Conservation (phyloP, 1,140 invertebrate species). For the Heliothis subflexa region DNA sequence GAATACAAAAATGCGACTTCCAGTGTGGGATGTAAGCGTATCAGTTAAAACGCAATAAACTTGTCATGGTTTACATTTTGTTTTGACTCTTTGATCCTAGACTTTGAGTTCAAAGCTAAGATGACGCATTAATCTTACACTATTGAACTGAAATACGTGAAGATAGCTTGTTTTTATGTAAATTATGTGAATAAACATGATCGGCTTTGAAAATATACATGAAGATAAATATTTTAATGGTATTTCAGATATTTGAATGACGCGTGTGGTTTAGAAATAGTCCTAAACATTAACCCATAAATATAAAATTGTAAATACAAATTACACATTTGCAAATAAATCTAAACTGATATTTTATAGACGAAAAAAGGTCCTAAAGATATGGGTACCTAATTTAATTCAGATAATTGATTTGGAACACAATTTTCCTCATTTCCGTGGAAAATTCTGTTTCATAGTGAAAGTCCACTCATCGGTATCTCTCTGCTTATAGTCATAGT, state of each 20-base stretch:
- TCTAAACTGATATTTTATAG: too few species aligned
- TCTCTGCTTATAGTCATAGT: too few species aligned
- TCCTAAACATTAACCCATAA: too few species aligned
- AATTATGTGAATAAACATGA: conserved; percentile 4
- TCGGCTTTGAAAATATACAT: neutral
- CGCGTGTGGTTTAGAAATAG: too few species aligned
- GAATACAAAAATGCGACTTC: neutral
- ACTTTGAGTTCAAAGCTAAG: conserved; percentile 5
- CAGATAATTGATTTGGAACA: too few species aligned
- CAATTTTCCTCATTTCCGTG: too few species aligned
- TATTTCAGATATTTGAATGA: neutral
- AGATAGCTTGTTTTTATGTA: conserved; percentile 26
- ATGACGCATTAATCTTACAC: neutral
- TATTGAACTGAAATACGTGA: conserved; percentile 12
- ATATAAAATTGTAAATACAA: too few species aligned
- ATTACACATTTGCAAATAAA: too few species aligned
- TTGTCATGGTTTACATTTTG: conserved; percentile 5
- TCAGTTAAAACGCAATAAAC: conserved; percentile 1
- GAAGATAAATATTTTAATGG: neutral
- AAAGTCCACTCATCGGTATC: too few species aligned
- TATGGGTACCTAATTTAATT: too few species aligned
- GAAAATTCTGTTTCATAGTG: too few species aligned
- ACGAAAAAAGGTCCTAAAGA: too few species aligned
- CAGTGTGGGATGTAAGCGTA: neutral
- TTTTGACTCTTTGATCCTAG: conserved; percentile 21